Evolutionary conservation across 2,797 vertebrate genomes (phyloP).

Genomic region (Anolis apletophallus): DNA sequence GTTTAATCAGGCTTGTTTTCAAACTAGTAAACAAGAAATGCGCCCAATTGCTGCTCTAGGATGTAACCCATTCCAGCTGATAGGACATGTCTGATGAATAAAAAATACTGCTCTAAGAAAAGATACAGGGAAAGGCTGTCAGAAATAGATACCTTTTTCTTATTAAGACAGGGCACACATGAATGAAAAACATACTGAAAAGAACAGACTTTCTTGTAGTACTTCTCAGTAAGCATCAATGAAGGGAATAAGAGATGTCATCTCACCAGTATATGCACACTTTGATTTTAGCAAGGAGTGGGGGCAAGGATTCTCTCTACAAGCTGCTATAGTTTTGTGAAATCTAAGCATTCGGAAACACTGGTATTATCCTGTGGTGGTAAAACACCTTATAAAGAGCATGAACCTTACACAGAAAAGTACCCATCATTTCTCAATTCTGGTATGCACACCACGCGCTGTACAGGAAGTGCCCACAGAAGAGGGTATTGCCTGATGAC

Average conservation of each 20-base stretch:
- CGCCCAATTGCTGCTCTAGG: neutral
- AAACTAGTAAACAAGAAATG: neutral
- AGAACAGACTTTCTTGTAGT: neutral
- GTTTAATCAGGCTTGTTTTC: neutral
- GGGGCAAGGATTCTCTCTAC: neutral
- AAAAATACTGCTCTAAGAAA: neutral
- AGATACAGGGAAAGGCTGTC: neutral
- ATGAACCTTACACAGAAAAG: neutral
- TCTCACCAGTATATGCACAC: neutral
- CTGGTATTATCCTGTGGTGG: neutral
- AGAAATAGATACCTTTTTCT: neutral
- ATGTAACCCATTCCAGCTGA: neutral
- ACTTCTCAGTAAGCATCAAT: neutral
- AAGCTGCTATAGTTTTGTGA: neutral
- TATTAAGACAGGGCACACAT: neutral
- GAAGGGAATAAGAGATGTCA: neutral
- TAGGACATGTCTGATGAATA: neutral
- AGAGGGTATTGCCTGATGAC: neutral
- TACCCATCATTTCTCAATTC: neutral
- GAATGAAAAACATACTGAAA: neutral
- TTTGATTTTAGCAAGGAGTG: neutral
- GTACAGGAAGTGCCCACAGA: neutral
- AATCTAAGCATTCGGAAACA: neutral
- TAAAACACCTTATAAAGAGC: neutral
- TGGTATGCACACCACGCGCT: neutral